Evolutionary conservation across 2,888 invertebrate species (phyloP).

Genomic region (Trisateles emortualis): DNA sequence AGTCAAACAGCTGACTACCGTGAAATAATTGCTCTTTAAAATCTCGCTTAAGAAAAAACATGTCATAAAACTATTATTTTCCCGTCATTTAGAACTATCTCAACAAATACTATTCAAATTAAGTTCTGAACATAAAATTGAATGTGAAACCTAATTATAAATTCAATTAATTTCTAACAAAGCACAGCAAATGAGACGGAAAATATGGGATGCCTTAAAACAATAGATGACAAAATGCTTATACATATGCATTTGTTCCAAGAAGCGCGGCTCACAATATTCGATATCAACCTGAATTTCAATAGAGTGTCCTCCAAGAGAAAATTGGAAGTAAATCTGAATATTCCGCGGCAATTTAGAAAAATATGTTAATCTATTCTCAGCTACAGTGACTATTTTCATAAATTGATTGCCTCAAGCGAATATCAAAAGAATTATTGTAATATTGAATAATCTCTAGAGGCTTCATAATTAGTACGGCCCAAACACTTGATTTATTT

Average conservation of each 20-base stretch:
- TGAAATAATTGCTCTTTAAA: too few species aligned
- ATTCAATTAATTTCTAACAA: constrained; percentile 41
- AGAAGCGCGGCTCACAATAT: constrained; percentile 68
- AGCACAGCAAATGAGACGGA: constrained; percentile 30
- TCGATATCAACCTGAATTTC: constrained; percentile 78
- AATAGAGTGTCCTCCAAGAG: constrained; percentile 74
- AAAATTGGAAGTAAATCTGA: constrained; percentile 80
- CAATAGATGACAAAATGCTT: constrained; percentile 55
- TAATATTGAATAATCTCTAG: constrained; percentile 63
- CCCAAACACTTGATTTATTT: too few species aligned
- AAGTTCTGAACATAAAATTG: constrained; percentile 15
- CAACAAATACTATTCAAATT: not conserved
- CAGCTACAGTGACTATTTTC: constrained; percentile 73
- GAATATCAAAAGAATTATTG: constrained; percentile 75
- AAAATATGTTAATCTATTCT: constrained; percentile 81
- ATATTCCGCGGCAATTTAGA: constrained; percentile 77
- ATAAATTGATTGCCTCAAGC: constrained; percentile 77
- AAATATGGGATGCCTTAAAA: constrained; percentile 46
- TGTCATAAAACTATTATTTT: too few species aligned
- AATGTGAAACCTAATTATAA: constrained; percentile 23
- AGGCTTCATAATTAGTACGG: constrained; percentile 44
- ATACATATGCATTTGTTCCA: constrained; percentile 68
- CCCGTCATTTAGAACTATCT: too few species aligned
- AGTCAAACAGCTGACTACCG: too few species aligned
- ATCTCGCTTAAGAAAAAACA: too few species aligned